phyloP scores from a whole-genome alignment of 2,113 vertebrate species.

The Caracal caracal region DNA sequence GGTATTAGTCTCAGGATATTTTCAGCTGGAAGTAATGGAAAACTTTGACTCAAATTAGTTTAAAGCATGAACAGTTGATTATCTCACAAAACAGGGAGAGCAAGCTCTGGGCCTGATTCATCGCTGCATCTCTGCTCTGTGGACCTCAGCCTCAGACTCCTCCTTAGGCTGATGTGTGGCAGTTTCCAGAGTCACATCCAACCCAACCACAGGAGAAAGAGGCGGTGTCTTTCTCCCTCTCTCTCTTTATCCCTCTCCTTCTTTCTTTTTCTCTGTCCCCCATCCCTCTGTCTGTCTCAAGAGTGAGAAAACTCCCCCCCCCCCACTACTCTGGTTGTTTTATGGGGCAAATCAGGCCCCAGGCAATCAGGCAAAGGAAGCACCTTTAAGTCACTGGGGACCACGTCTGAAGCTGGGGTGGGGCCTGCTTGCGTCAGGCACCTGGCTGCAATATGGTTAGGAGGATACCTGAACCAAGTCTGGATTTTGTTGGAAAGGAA shows the following conservation, averaged over 20 bases:
- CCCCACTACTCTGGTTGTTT: neutral
- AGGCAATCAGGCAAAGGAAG: neutral
- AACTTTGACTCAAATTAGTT: constrained; percentile 19
- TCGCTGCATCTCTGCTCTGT: neutral
- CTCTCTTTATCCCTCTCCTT: neutral
- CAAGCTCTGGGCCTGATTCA: neutral
- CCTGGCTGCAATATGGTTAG: neutral
- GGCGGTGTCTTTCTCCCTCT: too few relatives aligned
- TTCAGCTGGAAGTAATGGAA: constrained; percentile 50
- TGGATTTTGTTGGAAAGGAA: neutral
- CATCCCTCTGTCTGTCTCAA: neutral
- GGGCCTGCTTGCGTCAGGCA: neutral
- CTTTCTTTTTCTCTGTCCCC: neutral
- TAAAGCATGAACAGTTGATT: constrained; percentile 12
- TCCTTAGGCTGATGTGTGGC: neutral
- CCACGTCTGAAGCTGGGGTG: neutral
- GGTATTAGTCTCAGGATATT: neutral
- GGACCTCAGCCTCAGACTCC: neutral
- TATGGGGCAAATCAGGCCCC: too few relatives aligned
- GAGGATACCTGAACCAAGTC: neutral
- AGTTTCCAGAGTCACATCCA: neutral
- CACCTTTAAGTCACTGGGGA: neutral
- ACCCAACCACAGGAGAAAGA: neutral
- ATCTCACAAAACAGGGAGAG: neutral
- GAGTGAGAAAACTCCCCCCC: neutral